These are phyloP conservation scores for Loxodonta africana DNA, from an alignment of 2,113 vertebrate species.

Conservation along the genomic window DNA sequence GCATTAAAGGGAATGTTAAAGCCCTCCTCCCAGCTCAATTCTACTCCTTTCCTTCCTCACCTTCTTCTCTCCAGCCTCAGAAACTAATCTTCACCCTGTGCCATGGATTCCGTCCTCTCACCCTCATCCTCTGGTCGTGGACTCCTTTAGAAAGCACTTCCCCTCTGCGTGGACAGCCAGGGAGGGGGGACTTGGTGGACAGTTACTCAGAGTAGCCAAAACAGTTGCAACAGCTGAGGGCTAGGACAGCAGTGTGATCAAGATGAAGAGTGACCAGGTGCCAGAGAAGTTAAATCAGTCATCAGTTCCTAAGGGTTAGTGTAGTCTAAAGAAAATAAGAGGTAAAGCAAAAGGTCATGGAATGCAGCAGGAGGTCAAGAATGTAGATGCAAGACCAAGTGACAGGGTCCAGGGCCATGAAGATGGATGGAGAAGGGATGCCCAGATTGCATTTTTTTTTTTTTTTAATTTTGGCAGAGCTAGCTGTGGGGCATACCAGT, in stretches of 20 bases:
- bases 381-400: background rate
- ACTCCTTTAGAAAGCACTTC: background rate
- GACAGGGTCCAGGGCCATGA: background rate
- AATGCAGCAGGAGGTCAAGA: background rate
- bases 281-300: conserved; percentile 54
- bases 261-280: background rate
- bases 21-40: rapidly evolving
- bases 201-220: background rate
- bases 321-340: background rate
- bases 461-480: too few species aligned
- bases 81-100: background rate
- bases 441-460: background rate
- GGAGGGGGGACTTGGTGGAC: background rate
- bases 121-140: background rate
- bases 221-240: conserved; percentile 58
- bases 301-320: background rate
- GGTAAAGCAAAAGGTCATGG: conserved; percentile 13
- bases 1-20: background rate
- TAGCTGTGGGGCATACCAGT: background rate
- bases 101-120: background rate
- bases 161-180: background rate
- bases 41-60: background rate
- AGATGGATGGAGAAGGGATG: background rate
- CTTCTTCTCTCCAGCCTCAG: background rate
- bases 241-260: background rate